phyloP scores from a whole-genome alignment of 2,797 vertebrate species.

The Argya squamiceps region DNA sequence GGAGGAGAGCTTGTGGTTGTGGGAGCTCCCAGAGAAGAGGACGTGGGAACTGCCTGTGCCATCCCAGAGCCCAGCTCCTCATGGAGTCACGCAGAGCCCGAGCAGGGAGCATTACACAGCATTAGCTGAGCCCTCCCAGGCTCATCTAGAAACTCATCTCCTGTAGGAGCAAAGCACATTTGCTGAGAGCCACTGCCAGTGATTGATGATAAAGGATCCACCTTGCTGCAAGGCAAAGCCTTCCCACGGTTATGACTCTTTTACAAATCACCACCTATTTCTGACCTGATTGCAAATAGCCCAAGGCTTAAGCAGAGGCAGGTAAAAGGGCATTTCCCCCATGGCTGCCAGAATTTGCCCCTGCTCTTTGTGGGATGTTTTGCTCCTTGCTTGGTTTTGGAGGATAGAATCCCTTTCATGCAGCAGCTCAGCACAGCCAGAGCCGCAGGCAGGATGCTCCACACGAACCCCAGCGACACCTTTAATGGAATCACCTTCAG shows the following conservation, averaged over 20 bases:
- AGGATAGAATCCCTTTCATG: neutral
- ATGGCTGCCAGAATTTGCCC: neutral
- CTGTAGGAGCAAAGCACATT: neutral
- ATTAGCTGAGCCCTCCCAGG: neutral
- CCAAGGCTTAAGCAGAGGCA: neutral
- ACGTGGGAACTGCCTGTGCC: neutral
- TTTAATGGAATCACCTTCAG: neutral
- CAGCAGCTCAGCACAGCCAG: neutral
- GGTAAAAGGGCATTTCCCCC: neutral
- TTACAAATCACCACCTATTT: constrained; percentile 32
- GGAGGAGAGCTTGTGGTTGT: neutral
- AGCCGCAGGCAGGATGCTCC: neutral
- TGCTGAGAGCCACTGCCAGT: neutral
- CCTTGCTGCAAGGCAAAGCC: neutral
- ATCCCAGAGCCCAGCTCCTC: neutral
- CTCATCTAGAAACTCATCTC: neutral
- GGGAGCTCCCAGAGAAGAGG: neutral
- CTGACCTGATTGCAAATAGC: constrained; percentile 17
- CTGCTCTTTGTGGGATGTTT: neutral
- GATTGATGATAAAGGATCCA: constrained; percentile 21
- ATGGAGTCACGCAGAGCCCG: neutral
- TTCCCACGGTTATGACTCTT: constrained; percentile 10
- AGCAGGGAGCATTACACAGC: neutral
- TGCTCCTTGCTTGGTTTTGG: neutral
- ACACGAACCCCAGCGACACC: neutral